Evolutionary conservation across 2,113 vertebrate genomes (phyloP).

Genomic region (Agelaius phoeniceus): DNA sequence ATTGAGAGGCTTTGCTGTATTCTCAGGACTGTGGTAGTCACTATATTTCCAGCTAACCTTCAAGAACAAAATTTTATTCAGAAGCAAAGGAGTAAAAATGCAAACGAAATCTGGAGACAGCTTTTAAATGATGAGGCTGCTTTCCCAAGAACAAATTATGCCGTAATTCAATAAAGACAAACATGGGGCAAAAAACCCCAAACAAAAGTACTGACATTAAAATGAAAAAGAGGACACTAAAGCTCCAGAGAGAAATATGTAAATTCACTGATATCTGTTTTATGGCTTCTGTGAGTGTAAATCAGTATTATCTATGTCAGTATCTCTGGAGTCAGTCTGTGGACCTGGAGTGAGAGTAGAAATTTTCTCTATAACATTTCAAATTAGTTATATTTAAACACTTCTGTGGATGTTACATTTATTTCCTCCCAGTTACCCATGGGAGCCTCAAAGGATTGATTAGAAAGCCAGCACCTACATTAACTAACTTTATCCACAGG

Average conservation of each 20-base stretch:
- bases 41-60: neutral
- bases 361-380: neutral
- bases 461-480: neutral
- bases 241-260: neutral
- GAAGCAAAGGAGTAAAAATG: neutral
- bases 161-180: neutral
- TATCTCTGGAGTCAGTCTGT: neutral
- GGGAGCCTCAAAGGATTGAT: neutral
- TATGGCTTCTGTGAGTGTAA: neutral
- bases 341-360: neutral
- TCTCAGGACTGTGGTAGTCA: neutral
- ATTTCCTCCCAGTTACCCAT: neutral
- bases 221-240: neutral
- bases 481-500: neutral
- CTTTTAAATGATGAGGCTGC: neutral
- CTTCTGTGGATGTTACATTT: neutral
- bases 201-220: neutral
- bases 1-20: neutral
- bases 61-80: neutral
- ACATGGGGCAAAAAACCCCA: accelerated
- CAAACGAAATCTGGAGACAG: neutral
- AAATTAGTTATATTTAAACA: neutral
- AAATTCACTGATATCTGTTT: neutral
- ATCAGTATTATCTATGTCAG: neutral
- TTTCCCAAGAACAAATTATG: neutral